These are phyloP conservation scores for Drosophila nasuta DNA, from an alignment of 1,140 invertebrate species.

Conservation along the genomic window DNA sequence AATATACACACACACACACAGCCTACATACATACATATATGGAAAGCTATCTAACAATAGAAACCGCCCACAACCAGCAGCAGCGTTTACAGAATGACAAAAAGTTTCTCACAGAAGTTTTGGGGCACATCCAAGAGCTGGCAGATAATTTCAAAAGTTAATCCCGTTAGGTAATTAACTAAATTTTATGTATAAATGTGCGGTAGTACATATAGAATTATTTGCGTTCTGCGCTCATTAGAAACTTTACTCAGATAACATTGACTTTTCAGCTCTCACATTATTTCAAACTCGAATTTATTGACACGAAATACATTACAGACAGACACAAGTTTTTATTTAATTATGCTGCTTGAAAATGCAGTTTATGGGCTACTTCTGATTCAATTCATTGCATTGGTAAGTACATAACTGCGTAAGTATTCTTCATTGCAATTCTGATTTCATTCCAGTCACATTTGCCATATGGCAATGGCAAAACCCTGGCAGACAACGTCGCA, in stretches of 20 bases:
- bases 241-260: neutral
- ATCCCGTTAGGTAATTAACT: slow-evolving; percentile 1
- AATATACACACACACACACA: slow-evolving; percentile 11
- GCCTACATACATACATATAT: slow-evolving; percentile 7
- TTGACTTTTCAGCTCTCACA: neutral
- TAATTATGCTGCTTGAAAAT: neutral
- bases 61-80: neutral
- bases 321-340: neutral
- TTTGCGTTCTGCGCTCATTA: neutral
- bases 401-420: neutral
- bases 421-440: neutral
- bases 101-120: slow-evolving; percentile 6
- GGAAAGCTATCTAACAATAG: neutral
- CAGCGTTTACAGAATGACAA: neutral
- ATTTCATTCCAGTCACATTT: slow-evolving; percentile 1
- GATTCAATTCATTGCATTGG: neutral
- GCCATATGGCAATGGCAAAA: neutral
- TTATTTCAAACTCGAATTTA: neutral
- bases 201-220: neutral
- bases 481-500: neutral
- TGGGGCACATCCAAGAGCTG: neutral
- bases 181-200: neutral
- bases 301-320: neutral
- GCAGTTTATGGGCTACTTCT: too few relatives aligned
- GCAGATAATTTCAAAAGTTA: neutral